These are phyloP conservation scores for Orthonyx spaldingii DNA, from an alignment of 2,113 vertebrate genomes.

Conservation along the genomic window DNA sequence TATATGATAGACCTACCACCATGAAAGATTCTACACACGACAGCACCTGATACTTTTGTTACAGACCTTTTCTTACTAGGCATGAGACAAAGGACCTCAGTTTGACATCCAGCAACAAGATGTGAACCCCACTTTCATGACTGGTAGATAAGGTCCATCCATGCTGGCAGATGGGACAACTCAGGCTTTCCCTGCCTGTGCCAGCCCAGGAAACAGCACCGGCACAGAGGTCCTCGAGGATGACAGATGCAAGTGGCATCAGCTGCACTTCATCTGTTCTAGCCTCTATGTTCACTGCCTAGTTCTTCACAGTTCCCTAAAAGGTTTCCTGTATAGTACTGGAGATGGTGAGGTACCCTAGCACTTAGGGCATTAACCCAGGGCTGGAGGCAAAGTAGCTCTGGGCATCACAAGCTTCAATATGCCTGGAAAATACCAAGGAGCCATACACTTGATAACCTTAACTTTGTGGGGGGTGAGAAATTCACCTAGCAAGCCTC, in stretches of 20 bases:
- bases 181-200: neutral
- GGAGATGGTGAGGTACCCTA: neutral
- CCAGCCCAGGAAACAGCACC: neutral
- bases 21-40: neutral
- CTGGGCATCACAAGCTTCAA: neutral
- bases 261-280: neutral
- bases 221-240: neutral
- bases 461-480: neutral
- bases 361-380: neutral
- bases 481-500: neutral
- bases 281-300: neutral
- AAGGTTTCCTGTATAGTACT: neutral
- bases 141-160: neutral
- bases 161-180: neutral
- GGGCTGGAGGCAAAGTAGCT: neutral
- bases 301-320: neutral
- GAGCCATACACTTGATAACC: neutral
- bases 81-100: neutral
- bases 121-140: neutral
- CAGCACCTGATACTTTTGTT: neutral
- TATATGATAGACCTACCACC: neutral
- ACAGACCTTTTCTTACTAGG: neutral
- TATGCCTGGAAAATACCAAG: neutral
- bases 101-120: neutral
- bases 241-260: neutral